Evolutionary conservation across 2,113 vertebrate species (phyloP).

Genomic region (Melanerpes aurifrons): DNA sequence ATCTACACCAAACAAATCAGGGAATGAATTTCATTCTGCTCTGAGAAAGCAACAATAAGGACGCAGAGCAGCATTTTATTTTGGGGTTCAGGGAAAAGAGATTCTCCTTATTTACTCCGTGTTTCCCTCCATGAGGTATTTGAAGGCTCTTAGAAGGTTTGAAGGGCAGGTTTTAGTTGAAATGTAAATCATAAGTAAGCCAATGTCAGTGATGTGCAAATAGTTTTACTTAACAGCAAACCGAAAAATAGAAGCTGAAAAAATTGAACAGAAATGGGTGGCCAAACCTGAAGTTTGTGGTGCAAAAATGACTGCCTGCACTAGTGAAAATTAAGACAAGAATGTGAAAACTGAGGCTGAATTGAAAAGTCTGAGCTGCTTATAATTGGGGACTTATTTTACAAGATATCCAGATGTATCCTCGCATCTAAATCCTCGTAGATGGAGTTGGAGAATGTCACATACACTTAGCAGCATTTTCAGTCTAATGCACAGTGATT

Average conservation of each 20-base stretch:
- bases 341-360: neutral
- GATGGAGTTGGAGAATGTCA: neutral
- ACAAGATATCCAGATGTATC: neutral
- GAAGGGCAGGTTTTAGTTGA: neutral
- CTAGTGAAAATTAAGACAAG: neutral
- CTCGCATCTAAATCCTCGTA: neutral
- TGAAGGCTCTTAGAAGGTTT: neutral
- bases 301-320: neutral
- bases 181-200: neutral
- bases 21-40: conserved; percentile 27
- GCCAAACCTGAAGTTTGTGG: neutral
- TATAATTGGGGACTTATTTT: neutral
- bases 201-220: neutral
- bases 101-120: neutral
- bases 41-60: neutral
- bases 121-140: neutral
- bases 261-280: neutral
- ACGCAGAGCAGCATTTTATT: neutral
- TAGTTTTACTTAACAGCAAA: neutral
- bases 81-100: neutral
- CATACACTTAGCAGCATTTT: neutral
- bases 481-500: neutral
- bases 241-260: neutral
- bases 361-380: neutral
- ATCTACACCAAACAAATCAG: conserved; percentile 41